phyloP scores from a whole-genome alignment of 2,888 invertebrate species.

The Scaptomyza parva region DNA sequence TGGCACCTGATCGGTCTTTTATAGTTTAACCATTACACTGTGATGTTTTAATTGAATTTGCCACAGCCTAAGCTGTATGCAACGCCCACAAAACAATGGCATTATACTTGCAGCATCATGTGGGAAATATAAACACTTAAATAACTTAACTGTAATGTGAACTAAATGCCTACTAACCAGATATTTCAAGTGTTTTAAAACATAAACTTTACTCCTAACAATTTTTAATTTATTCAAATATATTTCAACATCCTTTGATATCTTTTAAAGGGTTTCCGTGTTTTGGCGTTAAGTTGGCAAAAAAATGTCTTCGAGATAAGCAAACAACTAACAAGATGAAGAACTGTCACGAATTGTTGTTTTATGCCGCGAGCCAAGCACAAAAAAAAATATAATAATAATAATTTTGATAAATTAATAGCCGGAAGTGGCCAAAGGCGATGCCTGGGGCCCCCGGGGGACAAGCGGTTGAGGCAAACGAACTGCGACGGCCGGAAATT shows the following conservation, averaged over 20 bases:
- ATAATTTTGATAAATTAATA: constrained; percentile 74
- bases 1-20: too few species aligned
- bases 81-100: not conserved
- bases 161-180: not conserved
- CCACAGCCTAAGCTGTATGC: not conserved
- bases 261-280: not conserved
- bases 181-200: not conserved
- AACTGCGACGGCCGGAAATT: constrained; percentile 60
- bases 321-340: constrained; percentile 4
- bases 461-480: constrained; percentile 8
- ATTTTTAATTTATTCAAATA: too few species aligned
- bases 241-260: not conserved
- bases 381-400: constrained; percentile 40
- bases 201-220: too few species aligned
- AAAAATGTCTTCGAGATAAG: constrained; percentile 5
- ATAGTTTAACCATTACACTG: too few species aligned
- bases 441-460: constrained; percentile 28
- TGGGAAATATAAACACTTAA: too few species aligned
- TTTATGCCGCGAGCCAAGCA: constrained; percentile 28
- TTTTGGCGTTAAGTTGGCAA: not conserved
- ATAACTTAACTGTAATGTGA: too few species aligned
- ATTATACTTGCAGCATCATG: not conserved
- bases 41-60: too few species aligned
- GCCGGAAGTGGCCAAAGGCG: constrained; percentile 48
- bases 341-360: constrained; percentile 25